Evolutionary conservation across 2,888 invertebrate species (phyloP).

Genomic region (Ormyrus thymus): DNA sequence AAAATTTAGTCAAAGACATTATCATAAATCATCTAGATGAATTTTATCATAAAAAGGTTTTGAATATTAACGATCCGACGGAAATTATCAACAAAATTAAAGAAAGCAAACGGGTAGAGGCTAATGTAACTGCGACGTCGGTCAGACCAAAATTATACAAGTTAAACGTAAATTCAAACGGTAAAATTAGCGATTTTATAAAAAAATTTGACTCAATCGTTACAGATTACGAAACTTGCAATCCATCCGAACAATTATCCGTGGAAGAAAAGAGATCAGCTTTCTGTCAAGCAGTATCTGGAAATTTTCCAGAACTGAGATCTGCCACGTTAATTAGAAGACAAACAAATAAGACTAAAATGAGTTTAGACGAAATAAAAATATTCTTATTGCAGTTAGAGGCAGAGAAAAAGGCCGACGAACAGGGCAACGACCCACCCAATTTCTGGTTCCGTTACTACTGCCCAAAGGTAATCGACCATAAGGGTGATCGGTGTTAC

Average conservation of each 20-base stretch:
- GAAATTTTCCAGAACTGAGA: conserved; percentile 37
- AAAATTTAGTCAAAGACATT: conserved; percentile 49
- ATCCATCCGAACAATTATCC: conserved; percentile 38
- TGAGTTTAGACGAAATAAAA: neutral
- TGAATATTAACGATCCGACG: conserved; percentile 44
- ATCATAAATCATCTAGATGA: conserved; percentile 55
- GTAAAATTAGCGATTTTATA: conserved; percentile 46
- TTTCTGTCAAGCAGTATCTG: conserved; percentile 49
- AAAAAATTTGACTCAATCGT: conserved; percentile 53
- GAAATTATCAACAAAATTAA: conserved; percentile 50
- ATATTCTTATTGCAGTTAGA: neutral
- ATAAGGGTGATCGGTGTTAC: no score
- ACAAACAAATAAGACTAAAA: conserved; percentile 11
- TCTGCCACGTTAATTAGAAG: conserved; percentile 43
- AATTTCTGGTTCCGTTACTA: no score
- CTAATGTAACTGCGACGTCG: conserved; percentile 39
- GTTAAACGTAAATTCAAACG: conserved; percentile 46
- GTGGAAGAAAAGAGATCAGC: conserved; percentile 53
- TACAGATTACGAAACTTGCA: conserved; percentile 51
- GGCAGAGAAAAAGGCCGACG: neutral
- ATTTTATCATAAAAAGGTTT: conserved; percentile 52
- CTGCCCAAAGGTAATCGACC: no score
- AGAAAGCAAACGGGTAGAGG: conserved; percentile 43
- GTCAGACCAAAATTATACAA: conserved; percentile 51
- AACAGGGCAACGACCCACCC: no score